Evolutionary conservation across 2,888 invertebrate genomes (phyloP).

Genomic region (Rotaria macrura): DNA sequence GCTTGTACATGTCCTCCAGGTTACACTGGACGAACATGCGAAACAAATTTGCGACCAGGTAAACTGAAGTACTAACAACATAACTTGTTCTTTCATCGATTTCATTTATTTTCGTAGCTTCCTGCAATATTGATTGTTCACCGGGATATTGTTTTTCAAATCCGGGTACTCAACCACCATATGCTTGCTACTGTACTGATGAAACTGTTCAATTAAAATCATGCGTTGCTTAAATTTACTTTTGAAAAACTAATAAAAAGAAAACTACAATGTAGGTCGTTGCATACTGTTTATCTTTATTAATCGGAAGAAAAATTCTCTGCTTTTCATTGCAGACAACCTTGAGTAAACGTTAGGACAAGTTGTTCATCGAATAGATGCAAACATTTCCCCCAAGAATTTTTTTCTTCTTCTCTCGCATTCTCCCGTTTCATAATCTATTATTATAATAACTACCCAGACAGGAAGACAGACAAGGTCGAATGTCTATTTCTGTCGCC

Average conservation of each 20-base stretch:
- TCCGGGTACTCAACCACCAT: background rate
- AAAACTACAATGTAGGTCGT: background rate
- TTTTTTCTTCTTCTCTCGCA: background rate
- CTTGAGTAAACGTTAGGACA: background rate
- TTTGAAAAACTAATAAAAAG: background rate
- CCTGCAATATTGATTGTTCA: background rate
- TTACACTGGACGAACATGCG: slow-evolving; percentile 17
- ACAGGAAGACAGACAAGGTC: slow-evolving; percentile 3
- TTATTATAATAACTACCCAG: background rate
- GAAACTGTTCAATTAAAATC: background rate
- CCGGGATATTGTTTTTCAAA: slow-evolving; percentile 1
- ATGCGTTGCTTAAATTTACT: background rate
- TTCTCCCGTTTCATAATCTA: background rate
- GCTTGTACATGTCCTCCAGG: slow-evolving; percentile 23
- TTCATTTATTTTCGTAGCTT: background rate
- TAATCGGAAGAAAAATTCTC: background rate
- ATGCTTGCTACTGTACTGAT: background rate
- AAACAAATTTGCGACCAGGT: background rate
- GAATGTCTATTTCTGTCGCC: background rate
- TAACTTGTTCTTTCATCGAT: background rate
- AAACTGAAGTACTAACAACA: background rate
- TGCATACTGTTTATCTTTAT: background rate
- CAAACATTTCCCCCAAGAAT: background rate
- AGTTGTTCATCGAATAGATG: background rate
- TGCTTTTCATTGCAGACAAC: background rate